Percentiles rank a stretch among this genome's conserved stretches.
phyloP scores from a whole-genome alignment of 2,113 vertebrate species.

The Coptodon rendalli region DNA sequence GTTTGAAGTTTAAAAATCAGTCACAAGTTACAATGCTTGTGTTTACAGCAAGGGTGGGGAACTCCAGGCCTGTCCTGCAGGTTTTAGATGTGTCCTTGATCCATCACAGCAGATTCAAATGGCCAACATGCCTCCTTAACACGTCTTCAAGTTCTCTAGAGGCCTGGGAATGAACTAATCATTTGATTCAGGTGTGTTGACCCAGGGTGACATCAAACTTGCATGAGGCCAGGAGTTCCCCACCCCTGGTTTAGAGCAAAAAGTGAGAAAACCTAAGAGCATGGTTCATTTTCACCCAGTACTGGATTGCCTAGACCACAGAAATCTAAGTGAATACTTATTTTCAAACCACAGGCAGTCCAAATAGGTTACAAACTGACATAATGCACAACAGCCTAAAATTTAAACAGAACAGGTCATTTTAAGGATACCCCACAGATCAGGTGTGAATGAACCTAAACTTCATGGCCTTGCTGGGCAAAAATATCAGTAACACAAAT shows the following conservation, averaged over 20 bases:
- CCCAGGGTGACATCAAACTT: not conserved
- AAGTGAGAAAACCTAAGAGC: not conserved
- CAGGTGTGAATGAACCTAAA: not conserved
- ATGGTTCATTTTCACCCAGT: not conserved
- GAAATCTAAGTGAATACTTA: not conserved
- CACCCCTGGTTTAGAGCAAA: not conserved
- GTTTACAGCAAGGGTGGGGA: not conserved
- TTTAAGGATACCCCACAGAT: not conserved
- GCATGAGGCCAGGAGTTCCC: not conserved
- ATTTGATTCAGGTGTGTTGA: rapidly evolving
- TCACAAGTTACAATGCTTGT: rapidly evolving
- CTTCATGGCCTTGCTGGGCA: not conserved
- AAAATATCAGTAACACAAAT: not conserved
- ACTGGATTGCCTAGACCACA: not conserved
- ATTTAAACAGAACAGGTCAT: rapidly evolving
- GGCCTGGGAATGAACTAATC: not conserved
- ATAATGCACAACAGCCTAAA: not conserved
- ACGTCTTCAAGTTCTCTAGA: rapidly evolving
- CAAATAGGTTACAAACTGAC: not conserved
- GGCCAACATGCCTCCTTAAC: not conserved
- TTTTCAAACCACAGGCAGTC: not conserved
- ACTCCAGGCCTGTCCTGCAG: not conserved
- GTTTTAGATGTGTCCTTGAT: rapidly evolving
- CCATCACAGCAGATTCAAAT: rapidly evolving
- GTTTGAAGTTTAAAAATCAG: not conserved